Evolutionary conservation across 1,140 invertebrate genomes (phyloP), one percentile per base, ranked within the genome.

Genomic region (Aphelinus atriplicis): DNA sequence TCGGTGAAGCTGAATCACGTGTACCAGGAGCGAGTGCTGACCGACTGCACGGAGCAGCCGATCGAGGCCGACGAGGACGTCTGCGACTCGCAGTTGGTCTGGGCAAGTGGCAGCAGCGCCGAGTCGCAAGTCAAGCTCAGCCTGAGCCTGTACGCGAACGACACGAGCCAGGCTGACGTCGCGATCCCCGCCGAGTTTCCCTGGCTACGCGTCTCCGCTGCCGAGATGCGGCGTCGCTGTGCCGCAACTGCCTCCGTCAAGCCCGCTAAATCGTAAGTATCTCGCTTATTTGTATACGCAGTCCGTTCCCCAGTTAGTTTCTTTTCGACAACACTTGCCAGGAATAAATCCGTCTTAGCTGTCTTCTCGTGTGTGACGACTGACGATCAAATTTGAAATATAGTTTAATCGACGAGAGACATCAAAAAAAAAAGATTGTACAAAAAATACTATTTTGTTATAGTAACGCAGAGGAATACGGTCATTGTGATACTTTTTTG

Each of bases 1-100:
- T 76, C 78, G 7, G 83, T 86, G 68, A 86, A 89, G 47, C 81
- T 91, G 58, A 88, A 89, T 72, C 76, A 90, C 65, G 86, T 90
- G 69, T 90, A 89, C 79, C 83, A 86, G 50, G 80, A 81, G 58
- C 83, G 80, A 55, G 81, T 74, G 66, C 68, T 86, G 66, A 83
- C 80, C 57, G 84, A 85, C 70, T 87, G 86, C 71, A 76, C 78
- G 42, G 82, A 85, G 77, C 80, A 83, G 61, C 2, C 9, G 10
- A 57, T 57, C 3, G 48, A 51, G 6, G 3, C 63, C 10, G 1
- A 0, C 47, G 10, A 81, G 47, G 58, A 58, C 51, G 62, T 61
- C 10, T 76, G 67, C 50, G 55, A 10, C 1, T 46, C 47, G 10
- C 58, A 75, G 50, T 10, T 68, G 3, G 2, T 9, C 3, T 61